Percentiles rank a stretch among this genome's conserved stretches.
These are phyloP conservation scores for Dasysyrphus tricinctus DNA, from an alignment of 2,888 invertebrate genomes.

Conservation along the genomic window DNA sequence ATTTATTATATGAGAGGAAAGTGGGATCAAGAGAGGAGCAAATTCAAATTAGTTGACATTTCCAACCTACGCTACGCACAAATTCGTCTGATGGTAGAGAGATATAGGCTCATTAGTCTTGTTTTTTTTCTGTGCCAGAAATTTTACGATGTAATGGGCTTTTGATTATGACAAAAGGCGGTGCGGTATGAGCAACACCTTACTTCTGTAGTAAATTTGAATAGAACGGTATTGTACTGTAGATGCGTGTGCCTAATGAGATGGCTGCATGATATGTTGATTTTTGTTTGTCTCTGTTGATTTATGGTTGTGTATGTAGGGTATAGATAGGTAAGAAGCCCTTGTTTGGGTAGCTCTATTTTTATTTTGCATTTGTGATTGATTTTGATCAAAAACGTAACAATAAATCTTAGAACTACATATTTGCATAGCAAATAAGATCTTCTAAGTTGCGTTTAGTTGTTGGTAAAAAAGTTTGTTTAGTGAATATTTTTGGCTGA, in stretches of 20 bases:
- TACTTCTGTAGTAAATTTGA: constrained; percentile 24
- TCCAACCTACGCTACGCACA: constrained; percentile 17
- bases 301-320: constrained; percentile 35
- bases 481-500: not conserved
- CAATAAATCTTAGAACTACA: constrained; percentile 31
- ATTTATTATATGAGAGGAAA: constrained; percentile 41
- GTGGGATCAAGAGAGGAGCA: not conserved
- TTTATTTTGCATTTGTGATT: constrained; percentile 37
- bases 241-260: constrained; percentile 47
- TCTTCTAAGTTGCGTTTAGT: not conserved
- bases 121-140: constrained; percentile 37
- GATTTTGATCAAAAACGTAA: constrained; percentile 19
- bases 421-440: constrained; percentile 13
- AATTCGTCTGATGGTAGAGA: constrained; percentile 16
- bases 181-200: constrained; percentile 16
- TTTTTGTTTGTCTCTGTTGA: constrained; percentile 42
- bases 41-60: constrained; percentile 32
- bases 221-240: not conserved
- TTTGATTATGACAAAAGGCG: constrained; percentile 63
- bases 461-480: constrained; percentile 2
- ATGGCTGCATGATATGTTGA: constrained; percentile 47
- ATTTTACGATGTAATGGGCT: constrained; percentile 57
- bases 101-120: constrained; percentile 59
- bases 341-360: not conserved
- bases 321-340: not conserved